Conservation (phyloP, 2,113 vertebrate genomes). For the Alces alces region DNA sequence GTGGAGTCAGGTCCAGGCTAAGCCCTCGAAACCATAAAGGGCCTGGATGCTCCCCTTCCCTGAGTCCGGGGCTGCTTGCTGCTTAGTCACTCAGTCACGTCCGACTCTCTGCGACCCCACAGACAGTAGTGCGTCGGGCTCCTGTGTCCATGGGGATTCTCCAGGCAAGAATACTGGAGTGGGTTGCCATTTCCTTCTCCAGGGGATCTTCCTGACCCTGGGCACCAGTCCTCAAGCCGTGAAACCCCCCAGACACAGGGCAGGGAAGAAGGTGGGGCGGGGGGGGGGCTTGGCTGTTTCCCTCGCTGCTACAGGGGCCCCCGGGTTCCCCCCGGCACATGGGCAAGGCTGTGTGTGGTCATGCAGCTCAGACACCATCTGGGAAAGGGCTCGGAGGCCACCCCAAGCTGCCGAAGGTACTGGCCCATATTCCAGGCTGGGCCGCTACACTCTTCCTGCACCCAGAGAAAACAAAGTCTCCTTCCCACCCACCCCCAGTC, state of each 20-base stretch:
- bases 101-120: background rate
- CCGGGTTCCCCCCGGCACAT: accelerated
- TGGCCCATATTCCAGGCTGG: background rate
- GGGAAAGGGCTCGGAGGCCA: too few species aligned
- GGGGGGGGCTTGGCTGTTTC: background rate
- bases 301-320: background rate
- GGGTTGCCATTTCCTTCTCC: background rate
- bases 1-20: background rate
- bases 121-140: background rate
- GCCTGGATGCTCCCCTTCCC: too few species aligned
- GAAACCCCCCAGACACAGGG: too few species aligned
- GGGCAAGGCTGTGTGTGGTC: background rate
- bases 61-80: background rate
- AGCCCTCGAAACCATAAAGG: background rate
- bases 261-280: background rate
- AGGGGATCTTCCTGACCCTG: background rate
- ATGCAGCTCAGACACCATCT: background rate
- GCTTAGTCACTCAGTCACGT: accelerated
- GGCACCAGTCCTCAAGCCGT: background rate
- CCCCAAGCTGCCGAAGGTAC: background rate
- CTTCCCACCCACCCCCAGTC: background rate
- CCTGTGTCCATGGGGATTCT: background rate
- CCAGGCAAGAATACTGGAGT: background rate
- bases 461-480: background rate
- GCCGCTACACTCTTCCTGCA: background rate